Evolutionary conservation across 2,888 invertebrate species (phyloP).

Genomic region (Gonocerus acuteangulatus): DNA sequence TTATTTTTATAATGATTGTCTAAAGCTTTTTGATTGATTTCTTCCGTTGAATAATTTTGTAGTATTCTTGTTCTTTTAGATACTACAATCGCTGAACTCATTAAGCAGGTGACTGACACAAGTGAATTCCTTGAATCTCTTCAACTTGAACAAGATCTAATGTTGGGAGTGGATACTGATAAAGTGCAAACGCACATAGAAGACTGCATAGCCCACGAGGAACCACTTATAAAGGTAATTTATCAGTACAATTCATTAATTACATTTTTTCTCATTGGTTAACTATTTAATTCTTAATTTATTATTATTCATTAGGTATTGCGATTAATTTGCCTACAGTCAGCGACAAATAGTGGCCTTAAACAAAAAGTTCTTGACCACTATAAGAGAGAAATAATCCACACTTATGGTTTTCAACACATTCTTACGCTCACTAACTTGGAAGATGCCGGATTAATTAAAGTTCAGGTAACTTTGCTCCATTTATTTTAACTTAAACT

Average conservation of each 20-base stretch:
- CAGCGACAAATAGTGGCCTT: slow-evolving; percentile 82
- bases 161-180: slow-evolving; percentile 86
- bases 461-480: slow-evolving; percentile 53
- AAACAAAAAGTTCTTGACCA: slow-evolving; percentile 75
- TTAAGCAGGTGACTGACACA: slow-evolving; percentile 74
- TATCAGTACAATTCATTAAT: neutral
- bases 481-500: too few relatives aligned
- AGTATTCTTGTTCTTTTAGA: too few relatives aligned
- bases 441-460: slow-evolving; percentile 77
- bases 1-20: too few relatives aligned
- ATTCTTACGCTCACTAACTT: slow-evolving; percentile 75
- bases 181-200: slow-evolving; percentile 83
- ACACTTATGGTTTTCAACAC: slow-evolving; percentile 81
- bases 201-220: slow-evolving; percentile 79
- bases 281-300: neutral
- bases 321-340: slow-evolving; percentile 86
- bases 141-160: slow-evolving; percentile 82
- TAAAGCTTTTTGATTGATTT: too few relatives aligned
- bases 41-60: too few relatives aligned
- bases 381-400: slow-evolving; percentile 64
- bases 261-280: neutral
- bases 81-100: slow-evolving; percentile 86
- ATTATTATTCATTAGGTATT: slow-evolving; percentile 50
- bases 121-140: slow-evolving; percentile 71
- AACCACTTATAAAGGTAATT: slow-evolving; percentile 62